Base-by-base conservation (phyloP, 1,140 invertebrate species). In the Oryctes rhinoceros region DNA sequence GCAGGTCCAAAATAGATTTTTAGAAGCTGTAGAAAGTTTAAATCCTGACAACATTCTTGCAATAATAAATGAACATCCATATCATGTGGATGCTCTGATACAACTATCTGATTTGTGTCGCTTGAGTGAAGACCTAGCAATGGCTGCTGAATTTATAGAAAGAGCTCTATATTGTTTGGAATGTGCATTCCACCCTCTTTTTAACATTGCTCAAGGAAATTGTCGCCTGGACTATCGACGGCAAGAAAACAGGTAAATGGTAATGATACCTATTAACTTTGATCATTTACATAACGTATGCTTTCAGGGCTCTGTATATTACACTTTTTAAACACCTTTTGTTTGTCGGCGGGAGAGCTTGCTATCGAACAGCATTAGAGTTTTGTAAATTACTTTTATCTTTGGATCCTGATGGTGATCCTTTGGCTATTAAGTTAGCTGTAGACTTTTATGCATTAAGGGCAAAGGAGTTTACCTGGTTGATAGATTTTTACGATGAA, bases 371-470 rank as follows among this genome's bases (percentile, higher is more conserved):
- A 0, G 94, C 94, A 7, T 88, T 96, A 67, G 95, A 97, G 86
- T 89, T 96, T 65, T 93, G 92, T 82, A 96, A 96, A 86, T 84
- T 96, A 30, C 87, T 94, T 37, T 87, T 94, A 47, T 94, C 94
- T 65, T 86, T 98, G 30, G 96, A 97, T 87, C 95, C 96, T 1
- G 93, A 94, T 44, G 90, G 87, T 47, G 97, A 99, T 89, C 97
- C 97, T 1, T 85, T 98, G 80, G 95, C 93, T 35, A 91, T 94
- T 10, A 89, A 96, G 48, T 89, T 98, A 24, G 91, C 94, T 82
- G 92, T 99, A 3, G 97, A 98, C 86, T 96, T 96, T 82, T 96
- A 97, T 86, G 96, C 97, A 0, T 85, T 98, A 48, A 89, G 95
- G 80, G 91, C 94, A 71, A 92, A 92, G 77, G 94, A 98, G 88